These are phyloP conservation scores for Apodemia hepburni DNA, from an alignment of 2,888 invertebrate genomes.

Conservation along the genomic window DNA sequence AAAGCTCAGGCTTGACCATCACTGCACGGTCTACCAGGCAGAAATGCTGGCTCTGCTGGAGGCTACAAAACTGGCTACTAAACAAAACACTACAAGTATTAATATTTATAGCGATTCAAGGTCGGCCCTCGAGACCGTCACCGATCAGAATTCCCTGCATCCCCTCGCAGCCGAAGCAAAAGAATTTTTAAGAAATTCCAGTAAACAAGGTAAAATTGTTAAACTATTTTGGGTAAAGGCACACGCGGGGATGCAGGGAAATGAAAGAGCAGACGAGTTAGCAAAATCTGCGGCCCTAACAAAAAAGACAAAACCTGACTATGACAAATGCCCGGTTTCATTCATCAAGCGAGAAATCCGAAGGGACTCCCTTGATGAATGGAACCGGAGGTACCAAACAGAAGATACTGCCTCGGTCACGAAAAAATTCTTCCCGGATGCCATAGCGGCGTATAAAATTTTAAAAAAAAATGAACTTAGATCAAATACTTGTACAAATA, in stretches of 20 bases:
- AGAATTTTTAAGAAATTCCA: background rate
- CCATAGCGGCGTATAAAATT: no score
- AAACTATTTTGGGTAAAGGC: constrained; percentile 23
- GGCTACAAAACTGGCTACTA: background rate
- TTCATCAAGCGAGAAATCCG: background rate
- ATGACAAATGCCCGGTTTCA: background rate
- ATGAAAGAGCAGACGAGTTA: constrained; percentile 17
- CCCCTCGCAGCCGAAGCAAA: background rate
- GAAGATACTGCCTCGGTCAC: no score
- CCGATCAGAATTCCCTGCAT: background rate
- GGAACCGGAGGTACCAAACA: no score
- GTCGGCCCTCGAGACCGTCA: background rate
- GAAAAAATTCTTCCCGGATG: no score
- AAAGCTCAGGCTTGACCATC: background rate
- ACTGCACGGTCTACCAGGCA: constrained; percentile 23
- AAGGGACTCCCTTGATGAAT: no score
- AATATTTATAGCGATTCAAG: constrained; percentile 17
- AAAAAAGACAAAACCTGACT: background rate
- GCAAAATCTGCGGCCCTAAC: background rate
- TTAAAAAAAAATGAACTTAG: no score
- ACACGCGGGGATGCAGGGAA: constrained; percentile 20
- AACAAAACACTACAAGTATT: background rate
- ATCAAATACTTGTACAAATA: no score
- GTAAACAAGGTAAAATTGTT: background rate
- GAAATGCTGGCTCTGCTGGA: constrained; percentile 18